A percentile compares a stretch with the other conserved stretches of the same genome.
These are phyloP conservation scores for Zaprionus lachaisei DNA, from an alignment of 1,140 invertebrate species.

Conservation along the genomic window DNA sequence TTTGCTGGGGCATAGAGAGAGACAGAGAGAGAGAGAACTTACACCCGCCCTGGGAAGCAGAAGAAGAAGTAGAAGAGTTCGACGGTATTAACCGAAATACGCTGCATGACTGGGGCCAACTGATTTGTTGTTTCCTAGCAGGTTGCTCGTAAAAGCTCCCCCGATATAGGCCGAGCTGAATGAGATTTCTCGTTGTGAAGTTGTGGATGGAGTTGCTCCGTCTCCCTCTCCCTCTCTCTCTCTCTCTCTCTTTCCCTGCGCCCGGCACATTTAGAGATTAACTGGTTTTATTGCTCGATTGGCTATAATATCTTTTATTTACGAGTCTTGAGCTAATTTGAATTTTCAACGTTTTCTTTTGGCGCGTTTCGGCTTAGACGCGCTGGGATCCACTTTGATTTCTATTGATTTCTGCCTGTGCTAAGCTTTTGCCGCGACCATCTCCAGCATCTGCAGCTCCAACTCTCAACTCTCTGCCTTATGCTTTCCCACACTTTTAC, in stretches of 20 bases:
- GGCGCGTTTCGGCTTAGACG: conserved; percentile 38
- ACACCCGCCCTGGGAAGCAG: conserved; percentile 46
- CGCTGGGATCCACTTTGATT: conserved; percentile 44
- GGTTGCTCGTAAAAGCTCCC: conserved; percentile 46
- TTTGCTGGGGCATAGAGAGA: conserved; percentile 2
- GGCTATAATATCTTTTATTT: conserved; percentile 84
- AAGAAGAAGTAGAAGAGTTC: too few species aligned
- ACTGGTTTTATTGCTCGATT: conserved; percentile 83
- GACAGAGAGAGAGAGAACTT: conserved; percentile 7
- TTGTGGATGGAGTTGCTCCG: conserved; percentile 19
- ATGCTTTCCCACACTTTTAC: conserved; percentile 84
- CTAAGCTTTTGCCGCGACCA: conserved; percentile 45
- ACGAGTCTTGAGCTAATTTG: conserved; percentile 82
- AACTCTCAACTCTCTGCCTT: conserved; percentile 38
- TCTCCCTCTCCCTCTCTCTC: background rate
- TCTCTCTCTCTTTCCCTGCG: background rate
- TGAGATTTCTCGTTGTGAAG: conserved; percentile 6
- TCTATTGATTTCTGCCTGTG: conserved; percentile 44
- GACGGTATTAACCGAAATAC: conserved; percentile 44
- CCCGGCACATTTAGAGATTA: conserved; percentile 81
- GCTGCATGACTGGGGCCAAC: conserved; percentile 42
- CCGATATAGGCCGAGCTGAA: conserved; percentile 34
- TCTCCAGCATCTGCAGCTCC: too few species aligned
- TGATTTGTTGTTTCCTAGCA: conserved; percentile 51
- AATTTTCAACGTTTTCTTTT: conserved; percentile 84